Base-by-base conservation (phyloP, 2,888 invertebrate genomes). In the Acanthosepion pharaonis region DNA sequence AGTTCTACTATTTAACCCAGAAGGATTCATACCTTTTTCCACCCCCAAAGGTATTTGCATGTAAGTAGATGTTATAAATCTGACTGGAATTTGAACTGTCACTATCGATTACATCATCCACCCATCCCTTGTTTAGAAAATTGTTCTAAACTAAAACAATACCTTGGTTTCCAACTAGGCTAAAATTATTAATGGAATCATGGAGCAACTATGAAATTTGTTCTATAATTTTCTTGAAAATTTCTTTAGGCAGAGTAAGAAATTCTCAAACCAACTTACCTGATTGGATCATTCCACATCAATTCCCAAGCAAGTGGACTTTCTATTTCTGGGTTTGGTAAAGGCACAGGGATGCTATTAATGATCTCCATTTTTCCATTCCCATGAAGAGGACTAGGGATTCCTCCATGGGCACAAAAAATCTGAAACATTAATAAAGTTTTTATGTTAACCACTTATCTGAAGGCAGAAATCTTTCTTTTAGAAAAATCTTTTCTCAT, bases 351-450 rank as follows among this genome's bases (percentile, higher is more conserved):
- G 95, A 98, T 98, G 95, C 98, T 98, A 96, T 98, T 98, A 64
- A 98, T 98, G 28, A 98, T 98, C 4, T 98, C 97, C 91, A 98
- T 98, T 53, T 98, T 97, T 0, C 98, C 98, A 96, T 97, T 96
- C 59, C 98, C 98, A 95, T 97, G 95, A 91, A 96, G 96, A 98
- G 98, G 98, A 0, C 98, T 98, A 0, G 98, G 98, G 95, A 98
- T 98, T 18, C 98, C 98, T 33, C 98, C 98, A 97, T 98, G 98
- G 95, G 98, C 98, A 97, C 98, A 98, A 96, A 98, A 98, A 94
- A 98, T 98, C 98, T 98, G 96, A 6, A 96, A 95, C 94, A 53
- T 94, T 94, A 59, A 94, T 11, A 92, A 91, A 94, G 15, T 15
- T 48, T 51, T 51, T 51, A 23, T 25, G 59, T 5, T 23, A 6